Evolutionary conservation across 2,888 invertebrate species (phyloP).

Genomic region (Tiliacea aurago): DNA sequence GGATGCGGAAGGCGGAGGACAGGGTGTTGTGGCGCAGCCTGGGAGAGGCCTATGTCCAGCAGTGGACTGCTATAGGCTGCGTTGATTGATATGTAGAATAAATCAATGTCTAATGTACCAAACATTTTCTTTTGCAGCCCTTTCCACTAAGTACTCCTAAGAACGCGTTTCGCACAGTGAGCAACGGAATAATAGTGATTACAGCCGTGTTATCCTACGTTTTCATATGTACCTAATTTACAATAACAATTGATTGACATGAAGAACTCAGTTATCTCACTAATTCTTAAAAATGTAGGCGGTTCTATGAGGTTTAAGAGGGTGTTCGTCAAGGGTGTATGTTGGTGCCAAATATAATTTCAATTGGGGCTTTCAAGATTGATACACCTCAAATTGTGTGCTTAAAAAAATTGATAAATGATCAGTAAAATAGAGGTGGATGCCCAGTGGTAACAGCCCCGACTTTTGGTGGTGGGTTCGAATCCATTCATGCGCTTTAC

Average conservation of each 20-base stretch:
- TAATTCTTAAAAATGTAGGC: background rate
- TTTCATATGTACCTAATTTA: slow-evolving; percentile 45
- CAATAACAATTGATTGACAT: background rate
- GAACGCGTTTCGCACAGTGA: slow-evolving; percentile 31
- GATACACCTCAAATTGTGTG: background rate
- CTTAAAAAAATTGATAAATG: background rate
- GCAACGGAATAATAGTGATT: slow-evolving; percentile 29
- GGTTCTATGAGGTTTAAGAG: background rate
- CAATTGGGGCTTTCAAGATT: background rate
- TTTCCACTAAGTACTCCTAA: rapidly evolving
- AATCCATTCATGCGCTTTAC: background rate
- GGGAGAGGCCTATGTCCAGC: too few relatives aligned
- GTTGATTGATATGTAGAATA: too few relatives aligned
- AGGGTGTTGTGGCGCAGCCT: too few relatives aligned
- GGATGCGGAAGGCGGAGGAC: too few relatives aligned
- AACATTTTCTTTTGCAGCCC: slow-evolving; percentile 8
- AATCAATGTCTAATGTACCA: background rate
- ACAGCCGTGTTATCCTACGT: slow-evolving; percentile 20
- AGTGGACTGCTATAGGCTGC: too few relatives aligned
- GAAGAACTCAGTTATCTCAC: slow-evolving; percentile 5
- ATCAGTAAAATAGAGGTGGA: background rate
- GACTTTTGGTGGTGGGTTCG: too few relatives aligned
- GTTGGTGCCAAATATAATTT: slow-evolving; percentile 12
- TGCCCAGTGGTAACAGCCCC: background rate
- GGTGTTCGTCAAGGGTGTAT: slow-evolving; percentile 24